Base-by-base conservation (phyloP, 2,797 vertebrate species). In the Carduelis carduelis region DNA sequence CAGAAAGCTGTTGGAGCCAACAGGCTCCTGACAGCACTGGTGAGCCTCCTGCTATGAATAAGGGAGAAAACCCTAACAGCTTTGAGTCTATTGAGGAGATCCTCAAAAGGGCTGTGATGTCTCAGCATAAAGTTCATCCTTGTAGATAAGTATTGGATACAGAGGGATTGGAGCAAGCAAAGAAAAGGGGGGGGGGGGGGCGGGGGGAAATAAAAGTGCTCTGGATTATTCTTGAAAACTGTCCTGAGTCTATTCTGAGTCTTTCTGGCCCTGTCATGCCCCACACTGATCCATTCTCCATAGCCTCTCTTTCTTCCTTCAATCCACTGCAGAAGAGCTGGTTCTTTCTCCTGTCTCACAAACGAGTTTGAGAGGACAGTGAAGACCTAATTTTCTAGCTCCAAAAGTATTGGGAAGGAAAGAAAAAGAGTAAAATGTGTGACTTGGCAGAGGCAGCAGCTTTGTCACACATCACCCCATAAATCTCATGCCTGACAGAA, bases 401-500 rank as follows among this genome's bases (percentile, higher is more conserved):
- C 71, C 49, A 77, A 30, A 46, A 88, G 85, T 44, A 68, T 1
- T 65, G 37, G 18, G 30, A 80, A 84, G 50, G 37, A 76, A 77
- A 75, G 59, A 81, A 70, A 90, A 82, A 92, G n/a, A 89, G 41
- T 27, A 70, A 70, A 74, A 70, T 1, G 9, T 18, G 4, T 86
- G 83, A 86, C 81, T 94, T 95, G 91, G 89, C 70, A 21, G 87
- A 66, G 37, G 61, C 47, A 95, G 70, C 44, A 89, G 80, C 57
- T 87, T 74, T 87, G 75, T 91, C 0, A 0, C 60, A 88, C 77
- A 53, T 83, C 70, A 63, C 53, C 77, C 87, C 55, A 82, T 96
- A 97, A 96, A 96, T 96, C 95, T 95, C 81, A 61, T 3, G 55
- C 81, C 90, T 96, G 93, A 94, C 85, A 82, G 84, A 95, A 53